Evolutionary conservation across 2,113 vertebrate genomes (phyloP), one percentile per base, ranked within the genome.

Genomic region (Platycercus adscitus): DNA sequence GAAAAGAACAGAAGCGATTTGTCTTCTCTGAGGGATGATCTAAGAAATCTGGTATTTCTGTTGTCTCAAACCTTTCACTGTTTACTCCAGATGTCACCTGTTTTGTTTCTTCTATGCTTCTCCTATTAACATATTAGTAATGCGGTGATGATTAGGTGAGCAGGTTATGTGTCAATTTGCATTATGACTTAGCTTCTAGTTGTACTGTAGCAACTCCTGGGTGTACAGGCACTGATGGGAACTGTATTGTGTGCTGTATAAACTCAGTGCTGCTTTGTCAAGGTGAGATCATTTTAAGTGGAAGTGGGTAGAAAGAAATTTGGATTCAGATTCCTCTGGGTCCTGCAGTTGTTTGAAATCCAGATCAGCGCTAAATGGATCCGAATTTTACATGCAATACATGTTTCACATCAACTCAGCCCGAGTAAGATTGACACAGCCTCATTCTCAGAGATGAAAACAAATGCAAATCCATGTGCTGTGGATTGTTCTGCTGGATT

Each of bases 51-150:
- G 47, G 17, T 39, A 43, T 61, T 93, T 65, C 76, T 93, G 44
- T 91, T 92, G 64, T 29, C 80, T 84, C 39, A 14, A 25, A 6
- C 25, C 76, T 68, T 83, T 49, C 52, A 10, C 65, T 79, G 37
- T 50, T 88, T 26, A 8, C 79, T 91, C 81, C 89, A 86, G 75
- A 77, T 86, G 76, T 68, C 93, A 95, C 95, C 80, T 93, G 79
- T 3, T 77, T 25, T 37, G 35, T 43, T 78, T 80, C 93, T 90
- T 50, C 41, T 7, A 1, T 41, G 46, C 77, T 81, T 79, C 65
- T 79, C 77, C n/a, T 82, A 19, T 75, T 66, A 81, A 46, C 55
- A 9, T 24, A 15, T 21, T 24, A 82, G 73, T 52, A 83, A 52
- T 58, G 43, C 46, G 15, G 63, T 47, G 88, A 66, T 72, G 85